Evolutionary conservation across 1,140 invertebrate species (phyloP).

Genomic region (Panagrolaimus sp.): DNA sequence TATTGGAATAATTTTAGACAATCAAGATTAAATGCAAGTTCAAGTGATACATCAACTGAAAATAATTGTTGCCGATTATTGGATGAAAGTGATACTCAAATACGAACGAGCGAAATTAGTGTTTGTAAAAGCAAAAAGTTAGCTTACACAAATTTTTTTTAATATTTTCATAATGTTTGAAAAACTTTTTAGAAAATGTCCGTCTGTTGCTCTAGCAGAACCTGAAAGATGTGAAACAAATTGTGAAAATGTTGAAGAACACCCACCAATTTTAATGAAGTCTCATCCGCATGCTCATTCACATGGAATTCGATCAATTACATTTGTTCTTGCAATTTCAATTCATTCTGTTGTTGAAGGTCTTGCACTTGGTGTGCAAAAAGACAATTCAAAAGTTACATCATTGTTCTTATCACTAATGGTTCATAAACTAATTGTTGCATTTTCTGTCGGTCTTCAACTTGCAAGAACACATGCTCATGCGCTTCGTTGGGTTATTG

Average conservation of each 20-base stretch:
- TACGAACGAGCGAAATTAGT: no score
- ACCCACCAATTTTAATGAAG: constrained; percentile 56
- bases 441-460: constrained; percentile 63
- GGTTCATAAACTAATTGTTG: constrained; percentile 81
- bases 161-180: no score
- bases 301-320: constrained; percentile 68
- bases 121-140: no score
- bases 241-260: constrained; percentile 48
- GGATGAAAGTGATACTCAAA: no score
- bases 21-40: background rate
- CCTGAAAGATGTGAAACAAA: constrained; percentile 53
- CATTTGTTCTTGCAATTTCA: constrained; percentile 76
- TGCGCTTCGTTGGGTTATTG: constrained; percentile 38
- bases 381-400: constrained; percentile 68
- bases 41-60: background rate
- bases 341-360: constrained; percentile 87
- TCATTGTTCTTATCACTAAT: constrained; percentile 75
- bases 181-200: background rate
- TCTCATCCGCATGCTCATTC: constrained; percentile 61
- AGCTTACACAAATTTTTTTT: no score
- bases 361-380: constrained; percentile 71
- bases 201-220: constrained; percentile 62
- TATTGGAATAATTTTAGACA: background rate
- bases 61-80: background rate
- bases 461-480: constrained; percentile 57